Evolutionary conservation across 2,113 vertebrate species (phyloP).

Genomic region (Varanus salvator): DNA sequence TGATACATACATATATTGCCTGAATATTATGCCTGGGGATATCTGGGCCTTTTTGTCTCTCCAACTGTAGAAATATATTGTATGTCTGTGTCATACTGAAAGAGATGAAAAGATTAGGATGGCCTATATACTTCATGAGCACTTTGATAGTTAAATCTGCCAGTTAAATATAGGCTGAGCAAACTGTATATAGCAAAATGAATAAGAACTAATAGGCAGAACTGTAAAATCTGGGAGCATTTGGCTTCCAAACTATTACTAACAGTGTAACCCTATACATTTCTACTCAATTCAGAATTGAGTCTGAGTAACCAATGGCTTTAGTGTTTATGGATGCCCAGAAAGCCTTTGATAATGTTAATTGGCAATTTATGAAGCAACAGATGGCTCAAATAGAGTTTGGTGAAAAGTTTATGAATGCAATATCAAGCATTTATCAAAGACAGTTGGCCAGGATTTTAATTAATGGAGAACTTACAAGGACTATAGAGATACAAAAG

Average conservation of each 20-base stretch:
- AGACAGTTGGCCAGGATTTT: no score
- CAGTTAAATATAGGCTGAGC: background rate
- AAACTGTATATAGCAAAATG: background rate
- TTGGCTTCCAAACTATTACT: background rate
- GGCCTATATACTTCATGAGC: background rate
- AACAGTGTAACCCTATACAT: background rate
- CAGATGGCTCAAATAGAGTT: no score
- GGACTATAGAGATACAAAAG: no score
- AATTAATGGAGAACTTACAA: no score
- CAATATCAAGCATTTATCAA: no score
- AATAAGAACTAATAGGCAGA: background rate
- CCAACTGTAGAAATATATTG: background rate
- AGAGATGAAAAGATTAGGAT: slow-evolving; percentile 2
- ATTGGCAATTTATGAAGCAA: no score
- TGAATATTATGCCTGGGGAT: background rate
- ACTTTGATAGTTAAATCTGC: background rate
- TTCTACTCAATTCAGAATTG: background rate
- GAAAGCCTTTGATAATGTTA: no score
- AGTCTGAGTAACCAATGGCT: no score
- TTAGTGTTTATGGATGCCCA: no score
- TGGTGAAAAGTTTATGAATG: no score
- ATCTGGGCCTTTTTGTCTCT: background rate
- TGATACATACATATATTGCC: background rate
- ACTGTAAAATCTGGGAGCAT: background rate
- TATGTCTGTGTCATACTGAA: background rate